Conservation (phyloP, 2,888 invertebrate genomes). For the Xestia ashworthii region DNA sequence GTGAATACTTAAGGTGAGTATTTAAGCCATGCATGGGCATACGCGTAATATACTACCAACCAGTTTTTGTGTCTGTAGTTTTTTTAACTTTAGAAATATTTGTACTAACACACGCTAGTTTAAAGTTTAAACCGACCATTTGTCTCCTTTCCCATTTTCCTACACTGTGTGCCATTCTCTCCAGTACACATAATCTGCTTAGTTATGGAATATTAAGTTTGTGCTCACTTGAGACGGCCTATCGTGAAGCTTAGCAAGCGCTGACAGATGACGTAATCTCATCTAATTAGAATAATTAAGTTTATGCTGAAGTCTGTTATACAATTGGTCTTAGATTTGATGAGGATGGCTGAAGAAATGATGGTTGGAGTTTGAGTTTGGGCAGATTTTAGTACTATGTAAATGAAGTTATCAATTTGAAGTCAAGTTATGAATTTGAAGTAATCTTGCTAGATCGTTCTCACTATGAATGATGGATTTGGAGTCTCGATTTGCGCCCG, state of each 20-base stretch:
- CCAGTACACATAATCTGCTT: constrained; percentile 73
- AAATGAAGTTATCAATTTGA: not conserved
- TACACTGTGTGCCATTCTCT: constrained; percentile 61
- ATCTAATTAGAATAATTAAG: constrained; percentile 66
- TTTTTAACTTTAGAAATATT: too few relatives aligned
- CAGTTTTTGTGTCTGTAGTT: too few relatives aligned
- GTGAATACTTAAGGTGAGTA: too few relatives aligned
- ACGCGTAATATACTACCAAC: too few relatives aligned
- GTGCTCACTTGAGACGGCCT: constrained; percentile 69
- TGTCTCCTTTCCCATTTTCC: not conserved
- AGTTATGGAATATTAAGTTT: constrained; percentile 79
- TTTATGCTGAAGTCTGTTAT: constrained; percentile 48
- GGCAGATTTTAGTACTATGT: not conserved
- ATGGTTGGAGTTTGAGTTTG: constrained; percentile 2
- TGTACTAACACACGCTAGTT: not conserved
- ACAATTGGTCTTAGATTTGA: constrained; percentile 43
- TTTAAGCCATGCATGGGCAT: too few relatives aligned
- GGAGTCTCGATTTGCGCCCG: too few relatives aligned
- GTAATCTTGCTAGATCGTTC: too few relatives aligned
- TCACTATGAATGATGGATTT: too few relatives aligned
- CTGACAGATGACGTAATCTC: constrained; percentile 68
- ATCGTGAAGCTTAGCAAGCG: constrained; percentile 57
- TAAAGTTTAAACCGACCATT: not conserved
- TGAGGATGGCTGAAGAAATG: constrained; percentile 27
- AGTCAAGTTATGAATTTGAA: not conserved